Evolutionary conservation across 2,888 invertebrate genomes (phyloP).

Genomic region (Lasioglossum vierecki): DNA sequence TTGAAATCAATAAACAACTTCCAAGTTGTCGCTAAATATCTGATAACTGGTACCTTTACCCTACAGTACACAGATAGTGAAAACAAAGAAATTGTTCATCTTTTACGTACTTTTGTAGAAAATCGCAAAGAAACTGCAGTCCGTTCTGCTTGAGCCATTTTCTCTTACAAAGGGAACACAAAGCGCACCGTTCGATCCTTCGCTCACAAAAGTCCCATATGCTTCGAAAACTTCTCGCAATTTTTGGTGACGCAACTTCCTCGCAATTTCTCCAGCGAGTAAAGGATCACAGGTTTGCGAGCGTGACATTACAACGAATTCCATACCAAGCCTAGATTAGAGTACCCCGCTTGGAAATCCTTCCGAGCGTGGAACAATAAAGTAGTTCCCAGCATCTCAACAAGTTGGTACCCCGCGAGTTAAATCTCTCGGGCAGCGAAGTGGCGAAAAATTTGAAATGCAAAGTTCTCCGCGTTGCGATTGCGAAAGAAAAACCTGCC

Average conservation of each 20-base stretch:
- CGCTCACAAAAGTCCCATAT: neutral
- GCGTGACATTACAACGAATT: conserved; percentile 1
- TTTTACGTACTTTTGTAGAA: neutral
- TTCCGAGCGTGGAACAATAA: conserved; percentile 16
- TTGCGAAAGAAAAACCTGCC: conserved; percentile 9
- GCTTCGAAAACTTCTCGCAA: neutral
- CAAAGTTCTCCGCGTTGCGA: conserved; percentile 17
- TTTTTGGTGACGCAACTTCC: neutral
- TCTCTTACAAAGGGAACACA: neutral
- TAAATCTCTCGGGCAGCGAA: conserved; percentile 6
- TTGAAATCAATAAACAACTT: too few relatives aligned
- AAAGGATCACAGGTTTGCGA: neutral
- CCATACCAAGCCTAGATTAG: conserved; percentile 7
- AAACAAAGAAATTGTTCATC: neutral
- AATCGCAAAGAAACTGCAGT: neutral
- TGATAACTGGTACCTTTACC: too few relatives aligned
- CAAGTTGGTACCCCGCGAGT: conserved; percentile 19
- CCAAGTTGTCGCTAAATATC: too few relatives aligned
- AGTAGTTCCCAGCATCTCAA: conserved; percentile 18
- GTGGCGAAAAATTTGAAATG: conserved; percentile 29
- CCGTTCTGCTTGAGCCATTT: neutral
- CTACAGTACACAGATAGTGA: neutral
- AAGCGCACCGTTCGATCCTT: neutral
- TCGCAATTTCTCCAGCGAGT: neutral
- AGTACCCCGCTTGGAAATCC: conserved; percentile 4